A percentile compares a stretch with the other conserved stretches of the same genome.
phyloP scores from a whole-genome alignment of 2,888 invertebrate species.

The Mesorhabditis belari region DNA sequence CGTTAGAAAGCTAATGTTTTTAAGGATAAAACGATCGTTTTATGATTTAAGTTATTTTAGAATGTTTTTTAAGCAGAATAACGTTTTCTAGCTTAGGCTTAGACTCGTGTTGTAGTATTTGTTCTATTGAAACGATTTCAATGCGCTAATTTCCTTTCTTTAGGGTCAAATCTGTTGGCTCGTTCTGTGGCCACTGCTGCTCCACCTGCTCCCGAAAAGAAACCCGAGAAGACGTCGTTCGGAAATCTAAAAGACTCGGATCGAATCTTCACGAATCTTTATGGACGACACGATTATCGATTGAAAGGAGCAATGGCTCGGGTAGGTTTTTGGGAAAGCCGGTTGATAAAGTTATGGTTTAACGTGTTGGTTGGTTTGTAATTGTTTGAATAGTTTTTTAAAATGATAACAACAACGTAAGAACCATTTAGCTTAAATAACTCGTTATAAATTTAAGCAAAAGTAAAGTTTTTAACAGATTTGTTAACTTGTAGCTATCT shows the following conservation, averaged over 20 bases:
- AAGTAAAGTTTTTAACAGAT: too few relatives aligned
- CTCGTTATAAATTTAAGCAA: too few relatives aligned
- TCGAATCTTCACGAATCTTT: conserved; percentile 92
- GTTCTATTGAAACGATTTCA: too few relatives aligned
- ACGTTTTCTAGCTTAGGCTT: too few relatives aligned
- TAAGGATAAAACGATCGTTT: too few relatives aligned
- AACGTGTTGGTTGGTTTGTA: not conserved
- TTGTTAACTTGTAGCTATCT: too few relatives aligned
- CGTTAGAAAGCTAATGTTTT: not conserved
- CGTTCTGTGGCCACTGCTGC: conserved; percentile 7
- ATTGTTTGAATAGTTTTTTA: not conserved
- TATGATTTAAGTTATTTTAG: too few relatives aligned
- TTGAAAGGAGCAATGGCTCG: conserved; percentile 77
- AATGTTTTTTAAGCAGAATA: not conserved
- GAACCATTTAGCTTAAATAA: not conserved
- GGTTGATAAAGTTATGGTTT: too few relatives aligned
- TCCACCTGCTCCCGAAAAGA: conserved; percentile 20
- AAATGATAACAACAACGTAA: not conserved
- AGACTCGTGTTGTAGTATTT: too few relatives aligned
- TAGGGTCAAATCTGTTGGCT: not conserved
- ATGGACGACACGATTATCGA: conserved; percentile 91
- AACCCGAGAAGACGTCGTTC: conserved; percentile 63
- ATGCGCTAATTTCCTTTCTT: conserved; percentile 60
- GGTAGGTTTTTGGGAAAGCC: conserved; percentile 48
- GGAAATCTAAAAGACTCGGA: conserved; percentile 83